Evolutionary conservation across 2,113 vertebrate species (phyloP), one percentile per base, ranked within the genome.

Genomic region (Nothobranchius kuhntae): DNA sequence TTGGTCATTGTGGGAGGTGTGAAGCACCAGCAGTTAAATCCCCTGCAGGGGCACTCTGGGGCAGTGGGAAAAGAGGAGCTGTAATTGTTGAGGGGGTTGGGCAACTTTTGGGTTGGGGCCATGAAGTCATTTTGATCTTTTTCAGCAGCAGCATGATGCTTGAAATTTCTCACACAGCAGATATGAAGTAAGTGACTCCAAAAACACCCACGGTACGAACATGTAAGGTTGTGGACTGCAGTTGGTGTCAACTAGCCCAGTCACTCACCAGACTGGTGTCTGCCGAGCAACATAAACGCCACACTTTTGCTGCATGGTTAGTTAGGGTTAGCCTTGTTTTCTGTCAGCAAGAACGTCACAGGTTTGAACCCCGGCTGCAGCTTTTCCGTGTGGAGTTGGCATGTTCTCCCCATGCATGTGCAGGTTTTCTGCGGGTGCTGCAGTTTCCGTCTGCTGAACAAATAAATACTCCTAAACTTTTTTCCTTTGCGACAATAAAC

Each of bases 1-100:
- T 44, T 71, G 87, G 64, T 44, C 71, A 85, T 89, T 90, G 83
- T 84, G 81, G 44, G 78, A 90, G 86, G 90, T 91, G 91, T 91
- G 84, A 91, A 89, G 61, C 46, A 48, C 60, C 76, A 21, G 80
- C 77, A 77, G 81, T 89, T 87, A 86, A 86, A 87, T 61, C 71
- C 73, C 36, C 74, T 10, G 36, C 78, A 73, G 71, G 72, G 74
- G 52, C 68, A 69, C 56, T 83, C 78, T 76, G 78, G 80, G 59
- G 76, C 52, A 50, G 57, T 48, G 63, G 46, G 71, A 83, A 79
- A 45, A 66, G 52, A 7, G 9, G 53, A 30, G 13, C 26, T 52
- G 65, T 46, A 53, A 44, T 61, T 62, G 7, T 17, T 47, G 6
- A 11, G 35, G 36, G 61, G 61, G 54, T 35, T 61, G 69, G 62